Evolutionary conservation across 2,888 invertebrate species (phyloP), one percentile per base, ranked within the genome.

Genomic region (Linnaemya vulpina): DNA sequence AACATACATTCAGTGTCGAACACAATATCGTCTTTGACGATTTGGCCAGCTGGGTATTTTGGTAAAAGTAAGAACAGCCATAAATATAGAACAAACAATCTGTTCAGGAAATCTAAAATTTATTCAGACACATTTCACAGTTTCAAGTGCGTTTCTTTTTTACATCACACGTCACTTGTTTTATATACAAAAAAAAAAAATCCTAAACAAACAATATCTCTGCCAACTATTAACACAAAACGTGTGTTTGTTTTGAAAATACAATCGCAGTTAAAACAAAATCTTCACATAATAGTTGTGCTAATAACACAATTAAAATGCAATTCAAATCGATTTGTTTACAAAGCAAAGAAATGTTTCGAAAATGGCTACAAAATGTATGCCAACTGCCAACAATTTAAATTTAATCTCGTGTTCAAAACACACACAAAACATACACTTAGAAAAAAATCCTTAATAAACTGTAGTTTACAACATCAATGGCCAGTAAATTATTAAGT

Each of bases 241-340:
- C 13, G 43, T 71, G 55, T 3, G 13, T 40, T 40, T 11, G 11
- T 10, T 40, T 11, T 40, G 13, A 17, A 58, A 71, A 58, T 17
- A n/a, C 30, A 58, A 58, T 38, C 53, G 43, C 46, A 73, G 20
- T 60, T 4, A 13, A 1, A 60, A 46, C 46, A 71, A 71, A 5
- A 3, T n/a, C 17, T 7, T 1, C 3, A 1, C 15, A 15, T 15
- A 60, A 38, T 46, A 22, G 25, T 40, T 81, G 81, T 81, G 62
- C 81, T 58, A 77, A 63, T 81, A 74, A 85, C 81, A 81, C 84
- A 85, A 85, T 85, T 81, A 74, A 78, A 70, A 65, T 68, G 63
- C 70, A 78, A 85, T 78, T 78, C 11, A 78, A 85, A 82, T 60
- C 74, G 62, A 65, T 78, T 75, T 70, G 30, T 65, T 20, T 76